A percentile compares a stretch with the other conserved stretches of the same genome.
These are phyloP conservation scores for Pogona vitticeps DNA, from an alignment of 2,113 vertebrate species.

Conservation along the genomic window DNA sequence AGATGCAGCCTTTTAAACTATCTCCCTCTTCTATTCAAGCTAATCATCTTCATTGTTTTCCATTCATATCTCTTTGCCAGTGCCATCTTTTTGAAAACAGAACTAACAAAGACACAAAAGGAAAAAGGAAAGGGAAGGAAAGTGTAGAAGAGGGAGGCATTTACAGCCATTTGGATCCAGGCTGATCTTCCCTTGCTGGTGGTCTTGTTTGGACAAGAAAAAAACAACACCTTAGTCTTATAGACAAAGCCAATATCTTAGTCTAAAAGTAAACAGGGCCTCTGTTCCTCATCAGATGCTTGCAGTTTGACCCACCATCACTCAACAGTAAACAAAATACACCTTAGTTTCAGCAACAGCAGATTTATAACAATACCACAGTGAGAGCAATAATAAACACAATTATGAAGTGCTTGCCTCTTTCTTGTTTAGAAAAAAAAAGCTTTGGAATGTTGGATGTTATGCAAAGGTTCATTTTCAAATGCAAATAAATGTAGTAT, in stretches of 20 bases:
- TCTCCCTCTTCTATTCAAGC: too few species aligned
- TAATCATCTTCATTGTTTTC: too few species aligned
- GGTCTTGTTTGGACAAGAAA: background rate
- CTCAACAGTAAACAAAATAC: slow-evolving; percentile 2
- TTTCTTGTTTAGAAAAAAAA: slow-evolving; percentile 3
- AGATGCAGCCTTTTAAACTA: too few species aligned
- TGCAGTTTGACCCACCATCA: background rate
- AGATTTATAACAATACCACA: slow-evolving; percentile 39
- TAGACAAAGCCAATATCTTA: background rate
- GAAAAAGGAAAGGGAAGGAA: too few species aligned
- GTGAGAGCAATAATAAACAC: slow-evolving; percentile 50
- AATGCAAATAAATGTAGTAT: slow-evolving; percentile 39
- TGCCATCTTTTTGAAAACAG: too few species aligned
- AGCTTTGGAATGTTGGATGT: slow-evolving; percentile 24
- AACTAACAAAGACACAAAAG: background rate
- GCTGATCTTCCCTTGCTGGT: background rate
- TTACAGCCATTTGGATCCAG: background rate
- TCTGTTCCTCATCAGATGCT: background rate
- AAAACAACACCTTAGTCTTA: background rate
- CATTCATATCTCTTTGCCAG: too few species aligned
- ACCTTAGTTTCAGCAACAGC: slow-evolving; percentile 21
- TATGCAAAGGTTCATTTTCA: slow-evolving; percentile 16
- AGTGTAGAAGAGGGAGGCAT: background rate
- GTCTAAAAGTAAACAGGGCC: background rate
- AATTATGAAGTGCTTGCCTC: slow-evolving; percentile 24